phyloP scores from a whole-genome alignment of 2,888 invertebrate genomes.

The Nomada goodeniana region DNA sequence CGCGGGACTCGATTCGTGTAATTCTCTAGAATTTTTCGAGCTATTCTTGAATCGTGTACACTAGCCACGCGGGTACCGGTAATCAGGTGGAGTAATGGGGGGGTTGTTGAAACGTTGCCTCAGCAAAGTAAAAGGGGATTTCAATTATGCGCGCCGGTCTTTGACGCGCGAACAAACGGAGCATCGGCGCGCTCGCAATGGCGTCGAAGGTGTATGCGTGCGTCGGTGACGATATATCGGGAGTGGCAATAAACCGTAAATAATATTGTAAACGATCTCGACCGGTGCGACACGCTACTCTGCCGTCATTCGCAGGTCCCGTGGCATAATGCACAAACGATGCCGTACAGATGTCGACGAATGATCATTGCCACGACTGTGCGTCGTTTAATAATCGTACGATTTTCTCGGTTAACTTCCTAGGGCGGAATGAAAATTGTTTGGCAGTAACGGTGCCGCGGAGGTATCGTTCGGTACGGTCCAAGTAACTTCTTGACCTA shows the following conservation, averaged over 20 bases:
- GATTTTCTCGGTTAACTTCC: neutral
- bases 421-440: neutral
- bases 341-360: conserved; percentile 46
- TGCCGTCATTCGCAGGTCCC: conserved; percentile 11
- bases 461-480: neutral
- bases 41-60: neutral
- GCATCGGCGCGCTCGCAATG: conserved; percentile 14
- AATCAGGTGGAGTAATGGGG: neutral
- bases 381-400: neutral
- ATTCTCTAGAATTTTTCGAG: neutral
- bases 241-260: conserved; percentile 40
- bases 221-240: conserved; percentile 29
- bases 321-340: conserved; percentile 47
- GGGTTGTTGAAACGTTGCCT: too few species aligned
- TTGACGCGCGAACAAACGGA: conserved; percentile 25
- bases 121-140: neutral
- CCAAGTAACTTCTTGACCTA: neutral
- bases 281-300: conserved; percentile 10
- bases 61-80: neutral
- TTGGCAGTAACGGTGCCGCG: neutral
- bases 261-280: conserved; percentile 51
- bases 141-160: conserved; percentile 1
- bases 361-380: conserved; percentile 40
- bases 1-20: conserved; percentile 40
- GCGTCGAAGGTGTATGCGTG: conserved; percentile 8